Base-by-base conservation (phyloP, 2,113 vertebrate genomes). In the Redunca redunca region DNA sequence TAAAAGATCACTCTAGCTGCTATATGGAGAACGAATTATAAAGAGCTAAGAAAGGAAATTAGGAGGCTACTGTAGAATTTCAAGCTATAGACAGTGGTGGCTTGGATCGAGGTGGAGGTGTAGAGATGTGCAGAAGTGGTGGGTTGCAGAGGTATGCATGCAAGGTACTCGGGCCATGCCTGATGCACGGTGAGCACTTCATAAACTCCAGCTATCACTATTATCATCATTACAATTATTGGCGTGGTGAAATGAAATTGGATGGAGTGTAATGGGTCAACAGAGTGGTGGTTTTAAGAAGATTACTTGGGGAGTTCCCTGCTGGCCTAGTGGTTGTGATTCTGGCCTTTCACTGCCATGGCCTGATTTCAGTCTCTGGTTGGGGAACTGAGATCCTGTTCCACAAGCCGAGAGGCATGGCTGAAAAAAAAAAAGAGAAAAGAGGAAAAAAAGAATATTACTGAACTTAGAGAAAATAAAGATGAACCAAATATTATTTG, bases 221-320 rank as follows among this genome's bases (percentile, higher is more conserved):
- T 43, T 12, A 16, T 60, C 48, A 46, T 92, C 21, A 10, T 81
- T 36, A 46, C 71, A 58, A 8, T 26, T 62, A 40, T 26, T 74
- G 67, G 57, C 13, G 40, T 94, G 43, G 28, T 91, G 84, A 97
- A 92, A 94, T 90, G 28, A 92, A 92, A 94, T 50, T 88, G 28
- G 91, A 50, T 30, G 83, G 93, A 57, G 16, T 33, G 19, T 40
- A 89, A 92, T 60, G 23, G 87, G 40, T 25, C 88, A 86, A 48
- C 28, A 7, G 78, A 71, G 33, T 9, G 28, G 9, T 52, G 3
- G 10, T 28, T 88, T 86, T 85, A 90, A 86, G 62, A 80, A 48
- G 48, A 81, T 81, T 81, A 33, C 46, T 33, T 48, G 28, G 28
- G 28, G 78, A 50, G 16, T 52, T 50, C 46, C 28, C 16, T 81